A percentile compares a stretch with the other conserved stretches of the same genome.
Evolutionary conservation across 2,797 vertebrate species (phyloP).

Genomic region (Rachycentron canadum): DNA sequence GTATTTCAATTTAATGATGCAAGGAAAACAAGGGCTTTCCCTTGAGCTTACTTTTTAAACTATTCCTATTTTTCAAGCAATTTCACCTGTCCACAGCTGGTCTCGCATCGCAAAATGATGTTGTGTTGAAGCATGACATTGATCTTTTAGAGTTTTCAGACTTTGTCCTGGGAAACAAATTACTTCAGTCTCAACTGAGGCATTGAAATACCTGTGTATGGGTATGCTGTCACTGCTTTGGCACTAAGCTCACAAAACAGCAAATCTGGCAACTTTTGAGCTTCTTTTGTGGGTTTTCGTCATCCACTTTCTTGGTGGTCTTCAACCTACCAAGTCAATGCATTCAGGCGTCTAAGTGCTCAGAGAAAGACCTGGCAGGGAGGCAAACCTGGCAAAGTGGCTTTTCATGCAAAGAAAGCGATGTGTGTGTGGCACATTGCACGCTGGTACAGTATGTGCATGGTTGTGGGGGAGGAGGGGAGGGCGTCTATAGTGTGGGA

Average conservation of each 20-base stretch:
- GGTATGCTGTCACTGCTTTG: constrained; percentile 57
- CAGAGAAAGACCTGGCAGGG: constrained; percentile 58
- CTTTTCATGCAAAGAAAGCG: constrained; percentile 41
- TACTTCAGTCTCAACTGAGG: constrained; percentile 47
- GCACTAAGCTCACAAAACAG: constrained; percentile 51
- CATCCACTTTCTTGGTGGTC: constrained; percentile 76
- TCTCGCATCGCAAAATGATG: constrained; percentile 51
- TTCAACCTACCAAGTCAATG: constrained; percentile 41
- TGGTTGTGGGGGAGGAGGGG: not conserved
- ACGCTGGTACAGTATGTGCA: constrained; percentile 28
- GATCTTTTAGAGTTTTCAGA: constrained; percentile 50
- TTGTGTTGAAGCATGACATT: constrained; percentile 51
- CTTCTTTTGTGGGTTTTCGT: constrained; percentile 63
- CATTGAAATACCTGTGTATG: constrained; percentile 67
- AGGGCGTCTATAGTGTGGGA: constrained; percentile 41
- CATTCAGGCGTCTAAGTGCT: constrained; percentile 52
- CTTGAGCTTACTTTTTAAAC: constrained; percentile 58
- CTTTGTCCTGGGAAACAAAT: constrained; percentile 67
- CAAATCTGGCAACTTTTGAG: constrained; percentile 62
- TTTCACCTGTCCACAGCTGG: constrained; percentile 76
- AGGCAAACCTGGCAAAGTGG: constrained; percentile 55
- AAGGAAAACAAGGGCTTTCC: constrained; percentile 65
- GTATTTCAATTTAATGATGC: constrained; percentile 77
- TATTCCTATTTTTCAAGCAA: constrained; percentile 72
- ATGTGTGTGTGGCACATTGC: constrained; percentile 55